These are phyloP conservation scores for Drosophila busckii DNA, from an alignment of 1,140 invertebrate genomes.

Conservation along the genomic window DNA sequence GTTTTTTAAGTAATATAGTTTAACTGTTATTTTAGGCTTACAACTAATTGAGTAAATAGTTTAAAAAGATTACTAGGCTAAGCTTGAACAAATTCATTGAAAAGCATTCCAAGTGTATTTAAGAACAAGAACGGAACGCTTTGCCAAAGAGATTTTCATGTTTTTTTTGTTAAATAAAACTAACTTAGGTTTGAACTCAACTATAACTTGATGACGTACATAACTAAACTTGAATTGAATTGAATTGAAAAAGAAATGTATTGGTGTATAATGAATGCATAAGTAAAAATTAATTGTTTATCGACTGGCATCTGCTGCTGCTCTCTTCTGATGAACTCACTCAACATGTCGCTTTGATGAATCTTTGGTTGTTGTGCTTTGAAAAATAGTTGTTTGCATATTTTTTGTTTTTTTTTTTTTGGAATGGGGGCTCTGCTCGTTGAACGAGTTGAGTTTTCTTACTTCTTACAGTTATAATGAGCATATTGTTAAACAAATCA, in stretches of 20 bases:
- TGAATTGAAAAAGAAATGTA: slow-evolving; percentile 53
- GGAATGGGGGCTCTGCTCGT: slow-evolving; percentile 54
- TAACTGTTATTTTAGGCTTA: slow-evolving; percentile 42
- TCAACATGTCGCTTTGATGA: slow-evolving; percentile 20
- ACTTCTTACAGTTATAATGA: slow-evolving; percentile 34
- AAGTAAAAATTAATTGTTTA: slow-evolving; percentile 21
- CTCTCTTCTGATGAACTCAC: slow-evolving; percentile 31
- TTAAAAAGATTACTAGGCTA: slow-evolving; percentile 24
- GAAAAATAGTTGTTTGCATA: slow-evolving; percentile 28
- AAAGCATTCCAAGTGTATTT: slow-evolving; percentile 54
- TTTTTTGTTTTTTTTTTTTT: slow-evolving; percentile 12
- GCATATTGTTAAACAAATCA: slow-evolving; percentile 50
- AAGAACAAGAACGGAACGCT: slow-evolving; percentile 21
- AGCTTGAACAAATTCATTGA: slow-evolving; percentile 40
- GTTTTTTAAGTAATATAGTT: slow-evolving; percentile 39
- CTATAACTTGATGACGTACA: slow-evolving; percentile 61
- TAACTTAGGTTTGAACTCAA: slow-evolving; percentile 66
- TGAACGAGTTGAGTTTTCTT: slow-evolving; percentile 32
- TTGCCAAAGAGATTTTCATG: slow-evolving; percentile 26
- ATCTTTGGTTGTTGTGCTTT: slow-evolving; percentile 78
- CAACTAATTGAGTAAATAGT: slow-evolving; percentile 50
- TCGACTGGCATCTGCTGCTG: slow-evolving; percentile 4
- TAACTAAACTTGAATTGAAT: slow-evolving; percentile 47
- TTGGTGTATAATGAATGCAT: slow-evolving; percentile 37
- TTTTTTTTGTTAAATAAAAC: slow-evolving; percentile 44